Conservation (phyloP, 2,888 invertebrate genomes). For the Drosophila lutescens region DNA sequence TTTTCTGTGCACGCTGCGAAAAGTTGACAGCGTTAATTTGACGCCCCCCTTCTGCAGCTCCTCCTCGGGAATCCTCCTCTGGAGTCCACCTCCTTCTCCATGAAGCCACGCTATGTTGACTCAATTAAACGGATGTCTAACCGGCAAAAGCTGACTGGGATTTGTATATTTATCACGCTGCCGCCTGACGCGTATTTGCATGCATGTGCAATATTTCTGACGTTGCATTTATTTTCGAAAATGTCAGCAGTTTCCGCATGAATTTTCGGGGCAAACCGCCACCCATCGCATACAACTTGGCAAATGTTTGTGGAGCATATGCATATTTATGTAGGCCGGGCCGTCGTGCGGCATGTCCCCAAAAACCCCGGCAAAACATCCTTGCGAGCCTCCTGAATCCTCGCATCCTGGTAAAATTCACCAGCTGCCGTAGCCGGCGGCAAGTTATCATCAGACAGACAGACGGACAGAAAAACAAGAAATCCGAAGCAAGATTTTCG, state of each 20-base stretch:
- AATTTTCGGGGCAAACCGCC: constrained; percentile 49
- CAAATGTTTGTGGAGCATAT: constrained; percentile 65
- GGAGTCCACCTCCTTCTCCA: background rate
- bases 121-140: constrained; percentile 74
- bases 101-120: constrained; percentile 55
- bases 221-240: constrained; percentile 68
- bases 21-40: constrained; percentile 61
- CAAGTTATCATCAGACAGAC: constrained; percentile 24
- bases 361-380: constrained; percentile 5
- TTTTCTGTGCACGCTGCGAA: constrained; percentile 40
- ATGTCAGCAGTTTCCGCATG: constrained; percentile 73
- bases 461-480: background rate
- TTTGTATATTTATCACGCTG: constrained; percentile 64
- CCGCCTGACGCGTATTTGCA: constrained; percentile 55
- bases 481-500: constrained; percentile 15
- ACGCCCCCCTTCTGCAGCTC: constrained; percentile 11
- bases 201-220: constrained; percentile 69
- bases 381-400: background rate
- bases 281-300: constrained; percentile 41
- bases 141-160: constrained; percentile 48
- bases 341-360: constrained; percentile 13
- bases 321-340: constrained; percentile 67
- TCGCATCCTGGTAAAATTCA: background rate
- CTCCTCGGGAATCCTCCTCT: background rate
- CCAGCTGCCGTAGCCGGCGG: constrained; percentile 23